These are phyloP conservation scores for Acipenser ruthenus DNA, from an alignment of 2,797 vertebrate genomes.

Conservation along the genomic window DNA sequence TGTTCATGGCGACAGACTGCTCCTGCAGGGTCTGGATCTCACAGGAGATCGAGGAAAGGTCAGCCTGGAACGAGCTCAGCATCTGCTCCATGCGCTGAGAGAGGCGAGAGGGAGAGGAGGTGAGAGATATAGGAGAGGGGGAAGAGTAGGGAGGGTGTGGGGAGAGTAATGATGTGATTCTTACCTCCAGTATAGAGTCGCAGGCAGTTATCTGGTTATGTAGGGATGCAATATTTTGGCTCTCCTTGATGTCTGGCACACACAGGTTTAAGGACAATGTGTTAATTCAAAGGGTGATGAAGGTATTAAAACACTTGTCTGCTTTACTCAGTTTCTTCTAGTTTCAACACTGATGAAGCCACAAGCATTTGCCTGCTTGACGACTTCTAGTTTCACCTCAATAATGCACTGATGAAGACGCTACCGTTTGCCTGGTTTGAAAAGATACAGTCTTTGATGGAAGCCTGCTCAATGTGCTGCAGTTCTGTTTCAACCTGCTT, in stretches of 20 bases:
- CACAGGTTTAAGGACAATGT: constrained; percentile 32
- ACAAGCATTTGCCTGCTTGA: too few relatives aligned
- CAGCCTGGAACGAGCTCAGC: constrained; percentile 84
- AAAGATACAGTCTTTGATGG: constrained; percentile 91
- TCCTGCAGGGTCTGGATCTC: constrained; percentile 91
- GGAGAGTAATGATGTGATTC: constrained; percentile 6
- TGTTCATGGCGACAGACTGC: constrained; percentile 89
- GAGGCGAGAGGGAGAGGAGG: neutral
- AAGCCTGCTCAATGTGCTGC: constrained; percentile 82
- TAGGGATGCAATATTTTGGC: constrained; percentile 83
- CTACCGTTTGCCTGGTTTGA: too few relatives aligned
- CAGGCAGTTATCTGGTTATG: constrained; percentile 92
- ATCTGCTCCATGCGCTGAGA: constrained; percentile 86
- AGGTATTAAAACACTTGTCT: neutral
- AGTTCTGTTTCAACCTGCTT: constrained; percentile 87
- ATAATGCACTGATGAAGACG: too few relatives aligned
- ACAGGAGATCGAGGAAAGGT: constrained; percentile 87
- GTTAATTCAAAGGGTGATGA: neutral
- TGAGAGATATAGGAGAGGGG: neutral
- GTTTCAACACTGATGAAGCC: too few relatives aligned
- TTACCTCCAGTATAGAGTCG: constrained; percentile 85
- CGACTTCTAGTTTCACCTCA: too few relatives aligned
- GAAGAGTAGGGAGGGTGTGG: neutral
- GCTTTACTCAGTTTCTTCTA: too few relatives aligned
- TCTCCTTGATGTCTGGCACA: constrained; percentile 82